Conservation (phyloP, 1,140 invertebrate genomes). For the Goniozus legneri region DNA sequence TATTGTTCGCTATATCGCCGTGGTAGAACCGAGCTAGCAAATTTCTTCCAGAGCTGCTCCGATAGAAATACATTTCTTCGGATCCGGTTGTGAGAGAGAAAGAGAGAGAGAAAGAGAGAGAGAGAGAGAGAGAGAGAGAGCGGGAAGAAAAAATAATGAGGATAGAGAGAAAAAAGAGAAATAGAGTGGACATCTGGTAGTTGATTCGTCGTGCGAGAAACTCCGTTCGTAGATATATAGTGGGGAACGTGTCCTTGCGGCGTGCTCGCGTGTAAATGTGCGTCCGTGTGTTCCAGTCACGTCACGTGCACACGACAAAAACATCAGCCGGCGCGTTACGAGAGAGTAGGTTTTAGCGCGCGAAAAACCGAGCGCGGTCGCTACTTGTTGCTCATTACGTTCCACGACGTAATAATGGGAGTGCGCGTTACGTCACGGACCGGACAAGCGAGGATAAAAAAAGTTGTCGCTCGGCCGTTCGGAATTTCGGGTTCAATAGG, state of each 20-base stretch:
- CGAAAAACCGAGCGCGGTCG: slow-evolving; percentile 36
- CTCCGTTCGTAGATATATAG: slow-evolving; percentile 12
- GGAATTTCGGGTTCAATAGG: too few relatives aligned
- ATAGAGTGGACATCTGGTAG: slow-evolving; percentile 2
- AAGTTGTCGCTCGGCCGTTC: too few relatives aligned
- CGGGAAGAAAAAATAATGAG: slow-evolving; percentile 3
- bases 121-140: slow-evolving; percentile 2
- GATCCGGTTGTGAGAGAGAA: too few relatives aligned
- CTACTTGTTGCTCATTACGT: slow-evolving; percentile 44
- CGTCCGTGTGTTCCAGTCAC: slow-evolving; percentile 21
- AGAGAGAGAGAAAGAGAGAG: neutral
- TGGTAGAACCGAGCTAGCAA: too few relatives aligned
- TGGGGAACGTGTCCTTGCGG: slow-evolving; percentile 5
- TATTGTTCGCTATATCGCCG: too few relatives aligned
- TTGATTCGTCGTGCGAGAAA: too few relatives aligned
- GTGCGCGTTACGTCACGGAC: slow-evolving; percentile 30
- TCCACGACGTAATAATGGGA: slow-evolving; percentile 39
- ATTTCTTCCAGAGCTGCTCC: too few relatives aligned
- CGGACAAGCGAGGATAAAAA: too few relatives aligned
- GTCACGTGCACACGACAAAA: slow-evolving; percentile 32
- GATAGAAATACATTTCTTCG: too few relatives aligned
- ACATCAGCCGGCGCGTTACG: slow-evolving; percentile 34
- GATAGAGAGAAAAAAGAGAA: slow-evolving; percentile 1
- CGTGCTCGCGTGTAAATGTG: slow-evolving; percentile 6
- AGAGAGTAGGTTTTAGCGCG: slow-evolving; percentile 40